A percentile compares a stretch with the other conserved stretches of the same genome.
These are phyloP conservation scores for Kradibia gibbosae DNA, from an alignment of 1,140 invertebrate genomes.

Conservation along the genomic window DNA sequence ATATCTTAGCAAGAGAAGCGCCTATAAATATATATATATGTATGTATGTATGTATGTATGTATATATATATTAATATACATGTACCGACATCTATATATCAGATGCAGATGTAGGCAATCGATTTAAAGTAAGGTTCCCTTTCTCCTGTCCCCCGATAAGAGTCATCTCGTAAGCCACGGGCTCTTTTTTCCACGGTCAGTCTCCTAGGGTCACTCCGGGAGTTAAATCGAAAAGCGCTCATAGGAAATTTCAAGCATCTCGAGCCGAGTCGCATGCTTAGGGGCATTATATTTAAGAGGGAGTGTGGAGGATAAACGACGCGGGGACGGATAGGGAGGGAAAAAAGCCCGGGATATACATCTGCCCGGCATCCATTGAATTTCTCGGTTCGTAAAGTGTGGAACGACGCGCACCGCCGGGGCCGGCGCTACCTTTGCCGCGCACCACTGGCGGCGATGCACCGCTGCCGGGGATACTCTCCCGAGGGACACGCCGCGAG, in stretches of 20 bases:
- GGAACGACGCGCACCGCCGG: neutral
- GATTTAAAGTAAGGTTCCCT: neutral
- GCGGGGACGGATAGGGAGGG: conserved; percentile 28
- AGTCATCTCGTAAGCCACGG: neutral
- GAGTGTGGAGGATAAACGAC: neutral
- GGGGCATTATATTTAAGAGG: neutral
- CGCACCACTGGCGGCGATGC: neutral
- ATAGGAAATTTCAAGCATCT: conserved; percentile 3
- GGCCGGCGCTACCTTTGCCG: neutral
- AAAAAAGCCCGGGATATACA: conserved; percentile 35
- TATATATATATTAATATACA: neutral
- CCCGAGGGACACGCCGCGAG: neutral
- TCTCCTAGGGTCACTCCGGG: neutral
- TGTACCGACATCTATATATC: neutral
- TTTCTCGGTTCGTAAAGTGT: conserved; percentile 25
- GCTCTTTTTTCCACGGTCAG: neutral
- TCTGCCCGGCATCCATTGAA: conserved; percentile 38
- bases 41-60: no score
- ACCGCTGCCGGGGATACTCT: neutral
- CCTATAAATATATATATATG: neutral
- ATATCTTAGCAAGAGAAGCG: neutral
- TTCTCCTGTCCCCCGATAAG: neutral
- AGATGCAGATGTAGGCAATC: neutral
- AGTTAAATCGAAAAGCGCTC: neutral
- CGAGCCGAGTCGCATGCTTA: neutral